A percentile compares a stretch with the other conserved stretches of the same genome.
These are phyloP conservation scores for Anastrepha obliqua DNA, from an alignment of 1,140 invertebrate genomes.

Conservation along the genomic window DNA sequence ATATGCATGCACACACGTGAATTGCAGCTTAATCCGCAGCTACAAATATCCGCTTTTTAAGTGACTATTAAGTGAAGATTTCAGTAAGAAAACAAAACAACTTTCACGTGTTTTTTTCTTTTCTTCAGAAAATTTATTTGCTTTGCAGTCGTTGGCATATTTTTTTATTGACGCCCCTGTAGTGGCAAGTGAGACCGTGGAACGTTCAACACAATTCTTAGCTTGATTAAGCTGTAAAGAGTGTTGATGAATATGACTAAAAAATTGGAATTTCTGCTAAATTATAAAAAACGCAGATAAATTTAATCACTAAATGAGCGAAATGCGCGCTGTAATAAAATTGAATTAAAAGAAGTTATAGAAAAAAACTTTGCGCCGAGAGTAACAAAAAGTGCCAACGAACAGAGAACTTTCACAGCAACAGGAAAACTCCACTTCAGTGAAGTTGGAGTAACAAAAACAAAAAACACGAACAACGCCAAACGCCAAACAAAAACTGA, in stretches of 20 bases:
- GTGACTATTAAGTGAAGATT: background rate
- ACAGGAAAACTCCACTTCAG: slow-evolving; percentile 36
- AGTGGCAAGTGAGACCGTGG: background rate
- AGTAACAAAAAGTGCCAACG: background rate
- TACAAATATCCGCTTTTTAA: background rate
- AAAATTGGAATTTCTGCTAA: background rate
- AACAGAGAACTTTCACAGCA: slow-evolving; percentile 21
- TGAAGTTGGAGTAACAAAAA: background rate
- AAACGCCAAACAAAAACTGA: background rate
- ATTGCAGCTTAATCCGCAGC: slow-evolving; percentile 1
- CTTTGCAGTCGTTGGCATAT: background rate
- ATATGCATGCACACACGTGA: background rate
- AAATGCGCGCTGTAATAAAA: background rate
- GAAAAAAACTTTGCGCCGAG: background rate
- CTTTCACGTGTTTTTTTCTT: slow-evolving; percentile 25
- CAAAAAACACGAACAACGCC: background rate
- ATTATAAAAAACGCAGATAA: background rate
- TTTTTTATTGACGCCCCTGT: background rate
- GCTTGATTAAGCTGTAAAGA: slow-evolving; percentile 18
- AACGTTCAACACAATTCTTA: background rate
- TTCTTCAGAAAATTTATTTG: background rate
- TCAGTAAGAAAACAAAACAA: background rate
- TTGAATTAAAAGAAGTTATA: background rate
- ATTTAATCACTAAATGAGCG: background rate
- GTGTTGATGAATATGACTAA: slow-evolving; percentile 15